A percentile compares a stretch with the other conserved stretches of the same genome.
Evolutionary conservation across 1,140 invertebrate genomes (phyloP).

Genomic region (Trichogramma pretiosum): DNA sequence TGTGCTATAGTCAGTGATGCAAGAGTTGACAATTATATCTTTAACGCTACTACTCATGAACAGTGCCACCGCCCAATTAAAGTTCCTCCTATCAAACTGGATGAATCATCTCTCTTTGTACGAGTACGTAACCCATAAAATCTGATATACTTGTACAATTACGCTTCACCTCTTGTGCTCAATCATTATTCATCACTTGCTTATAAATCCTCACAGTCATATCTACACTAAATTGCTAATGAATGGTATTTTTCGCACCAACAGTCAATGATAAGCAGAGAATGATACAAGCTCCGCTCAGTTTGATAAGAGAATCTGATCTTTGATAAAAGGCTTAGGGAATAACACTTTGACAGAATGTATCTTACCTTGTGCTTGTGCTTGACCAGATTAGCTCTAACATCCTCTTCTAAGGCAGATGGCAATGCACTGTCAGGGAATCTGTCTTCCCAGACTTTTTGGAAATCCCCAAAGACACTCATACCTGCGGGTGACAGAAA

Average conservation of each 20-base stretch:
- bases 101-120: conserved; percentile 20
- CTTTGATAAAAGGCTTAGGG: no score
- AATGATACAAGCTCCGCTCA: no score
- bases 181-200: no score
- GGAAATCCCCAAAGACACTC: conserved; percentile 83
- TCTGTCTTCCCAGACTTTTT: conserved; percentile 76
- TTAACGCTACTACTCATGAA: conserved; percentile 12
- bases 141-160: conserved; percentile 2
- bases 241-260: no score
- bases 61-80: conserved; percentile 20
- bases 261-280: no score
- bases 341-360: conserved; percentile 2
- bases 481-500: conserved; percentile 39
- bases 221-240: no score
- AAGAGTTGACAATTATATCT: conserved; percentile 8
- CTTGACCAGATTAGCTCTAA: conserved; percentile 75
- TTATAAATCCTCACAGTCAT: no score
- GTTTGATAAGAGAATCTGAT: no score
- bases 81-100: conserved; percentile 16
- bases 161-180: no score
- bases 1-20: no score
- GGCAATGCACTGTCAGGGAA: conserved; percentile 82
- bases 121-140: conserved; percentile 16
- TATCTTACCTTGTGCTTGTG: conserved; percentile 71
- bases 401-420: conserved; percentile 84